Percentiles rank a stretch among this genome's conserved stretches.
These are phyloP conservation scores for Hylaea fasciaria DNA, from an alignment of 2,888 invertebrate genomes.

Conservation along the genomic window DNA sequence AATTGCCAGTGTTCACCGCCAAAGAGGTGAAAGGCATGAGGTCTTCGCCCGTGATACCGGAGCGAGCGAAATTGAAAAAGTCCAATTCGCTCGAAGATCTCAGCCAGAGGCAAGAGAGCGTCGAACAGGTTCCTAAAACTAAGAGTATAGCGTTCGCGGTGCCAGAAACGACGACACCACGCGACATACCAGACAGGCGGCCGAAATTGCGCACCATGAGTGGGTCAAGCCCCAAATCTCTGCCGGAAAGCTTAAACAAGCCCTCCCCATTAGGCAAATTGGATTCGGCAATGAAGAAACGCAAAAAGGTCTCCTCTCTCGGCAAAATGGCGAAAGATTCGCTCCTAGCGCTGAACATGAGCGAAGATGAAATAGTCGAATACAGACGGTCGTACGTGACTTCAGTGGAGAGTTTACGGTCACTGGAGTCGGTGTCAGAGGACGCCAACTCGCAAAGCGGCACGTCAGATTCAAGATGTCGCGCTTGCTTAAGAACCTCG, in stretches of 20 bases:
- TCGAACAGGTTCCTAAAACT: slow-evolving; percentile 62
- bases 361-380: slow-evolving; percentile 78
- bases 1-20: slow-evolving; percentile 61
- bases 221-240: slow-evolving; percentile 77
- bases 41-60: slow-evolving; percentile 70
- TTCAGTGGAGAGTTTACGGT: slow-evolving; percentile 74
- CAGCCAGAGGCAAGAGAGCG: slow-evolving; percentile 51
- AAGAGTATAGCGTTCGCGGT: slow-evolving; percentile 76
- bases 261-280: slow-evolving; percentile 70
- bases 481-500: slow-evolving; percentile 70
- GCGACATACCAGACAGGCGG: slow-evolving; percentile 74
- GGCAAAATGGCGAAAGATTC: slow-evolving; percentile 81
- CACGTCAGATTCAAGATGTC: slow-evolving; percentile 75
- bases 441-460: slow-evolving; percentile 77
- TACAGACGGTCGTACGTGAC: slow-evolving; percentile 76
- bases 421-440: slow-evolving; percentile 78
- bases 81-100: slow-evolving; percentile 74
- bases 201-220: slow-evolving; percentile 66
- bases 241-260: slow-evolving; percentile 76
- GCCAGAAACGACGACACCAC: slow-evolving; percentile 70
- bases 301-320: slow-evolving; percentile 74
- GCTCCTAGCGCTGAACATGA: slow-evolving; percentile 76
- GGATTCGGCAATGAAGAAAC: slow-evolving; percentile 69
- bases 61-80: slow-evolving; percentile 73
- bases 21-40: slow-evolving; percentile 62